Base-by-base conservation (phyloP, 2,888 invertebrate species). In the Catocala nupta region DNA sequence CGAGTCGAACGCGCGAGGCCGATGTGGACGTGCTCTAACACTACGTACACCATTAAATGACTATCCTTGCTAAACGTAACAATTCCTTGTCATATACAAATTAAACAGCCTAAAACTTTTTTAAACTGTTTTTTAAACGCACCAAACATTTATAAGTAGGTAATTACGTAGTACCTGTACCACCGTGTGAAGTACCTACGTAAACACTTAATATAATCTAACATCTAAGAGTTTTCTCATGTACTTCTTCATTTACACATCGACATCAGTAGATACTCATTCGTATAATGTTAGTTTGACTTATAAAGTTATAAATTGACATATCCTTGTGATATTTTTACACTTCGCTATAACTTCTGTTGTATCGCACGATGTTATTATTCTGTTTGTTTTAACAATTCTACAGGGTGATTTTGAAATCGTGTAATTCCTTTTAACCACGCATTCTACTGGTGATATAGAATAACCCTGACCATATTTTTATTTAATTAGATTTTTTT, bases 1-100 rank as follows among this genome's bases (percentile, higher is more conserved):
- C 81, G 80, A 81, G 86, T 82, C 90, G 88, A 85, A 78, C 86
- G 77, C 82, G 71, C 93, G 92, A 93, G 93, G 93, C 85, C 92
- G 88, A 65, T 55, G 78, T 78, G 90, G 83, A 92, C 93, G 93
- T 92, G 92, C 83, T 80, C 81, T 83, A 82, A 82, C 84, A 84
- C 82, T 86, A 80, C 81, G 80, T 81, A 83, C 83, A 74, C 81
- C 73, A 75, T 75, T 71, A 73, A 73, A 74, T 79, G 75, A 77
- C 77, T 78, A 80, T 82, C 80, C 78, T 81, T 80, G 79, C 66
- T 73, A 71, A 80, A 61, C 71, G 71, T 75, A 68, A 74, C 68
- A 64, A 71, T 74, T 67, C 61, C 56, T 60, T 54, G 54, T 68
- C 70, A 65, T 72, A 70, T 68, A 74, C 56, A 74, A 74, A 76